A percentile compares a stretch with the other conserved stretches of the same genome.
phyloP scores from a whole-genome alignment of 2,797 vertebrate species.

The Xyrichtys novacula region DNA sequence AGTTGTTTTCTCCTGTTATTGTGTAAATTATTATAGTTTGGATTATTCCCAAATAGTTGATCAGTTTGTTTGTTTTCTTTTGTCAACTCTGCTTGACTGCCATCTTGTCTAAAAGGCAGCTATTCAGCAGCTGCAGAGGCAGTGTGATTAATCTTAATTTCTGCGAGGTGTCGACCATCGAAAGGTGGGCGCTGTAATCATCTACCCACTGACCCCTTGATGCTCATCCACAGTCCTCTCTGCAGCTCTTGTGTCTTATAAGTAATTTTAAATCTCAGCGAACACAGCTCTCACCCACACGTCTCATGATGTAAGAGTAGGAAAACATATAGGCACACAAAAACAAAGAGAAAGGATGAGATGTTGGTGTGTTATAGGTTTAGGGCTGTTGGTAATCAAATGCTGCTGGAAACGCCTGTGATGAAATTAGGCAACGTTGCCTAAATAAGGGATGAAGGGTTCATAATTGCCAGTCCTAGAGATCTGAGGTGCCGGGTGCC shows the following conservation, averaged over 20 bases:
- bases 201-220: constrained; percentile 86
- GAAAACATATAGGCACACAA: constrained; percentile 19
- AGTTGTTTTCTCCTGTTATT: constrained; percentile 20
- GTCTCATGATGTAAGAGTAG: constrained; percentile 45
- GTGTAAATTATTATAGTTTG: constrained; percentile 9
- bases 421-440: constrained; percentile 87
- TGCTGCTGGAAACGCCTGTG: constrained; percentile 73
- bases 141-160: constrained; percentile 86
- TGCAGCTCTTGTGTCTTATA: constrained; percentile 55
- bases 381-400: constrained; percentile 79
- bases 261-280: constrained; percentile 71
- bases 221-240: constrained; percentile 69
- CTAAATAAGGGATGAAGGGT: constrained; percentile 91
- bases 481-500: constrained; percentile 96
- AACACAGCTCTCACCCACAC: constrained; percentile 38
- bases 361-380: constrained; percentile 43
- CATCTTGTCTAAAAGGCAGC: constrained; percentile 27
- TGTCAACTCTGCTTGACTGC: constrained; percentile 5
- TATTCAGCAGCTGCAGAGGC: constrained; percentile 43
- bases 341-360: constrained; percentile 55
- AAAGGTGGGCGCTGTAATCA: constrained; percentile 86
- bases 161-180: constrained; percentile 73
- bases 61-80: constrained; percentile 25
- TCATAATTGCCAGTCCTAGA: constrained; percentile 94
- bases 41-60: constrained; percentile 3